Conservation (phyloP, 2,888 invertebrate genomes). For the Tholera decimalis region DNA sequence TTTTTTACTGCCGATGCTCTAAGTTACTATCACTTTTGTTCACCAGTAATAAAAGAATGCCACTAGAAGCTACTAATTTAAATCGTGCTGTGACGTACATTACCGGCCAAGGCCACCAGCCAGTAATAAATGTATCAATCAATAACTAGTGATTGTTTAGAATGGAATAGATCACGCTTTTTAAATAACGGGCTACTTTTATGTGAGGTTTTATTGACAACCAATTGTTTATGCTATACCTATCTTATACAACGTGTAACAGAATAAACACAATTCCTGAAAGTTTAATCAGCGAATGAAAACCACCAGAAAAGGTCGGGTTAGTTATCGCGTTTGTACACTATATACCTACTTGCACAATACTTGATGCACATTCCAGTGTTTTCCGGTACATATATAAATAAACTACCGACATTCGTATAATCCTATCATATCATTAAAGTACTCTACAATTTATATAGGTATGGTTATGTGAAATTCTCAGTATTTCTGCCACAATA, state of each 20-base stretch:
- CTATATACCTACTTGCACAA: background rate
- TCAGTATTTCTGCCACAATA: constrained; percentile 35
- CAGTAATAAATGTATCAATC: constrained; percentile 45
- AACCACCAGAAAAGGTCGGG: no score
- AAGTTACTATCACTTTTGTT: background rate
- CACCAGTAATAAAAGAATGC: constrained; percentile 3
- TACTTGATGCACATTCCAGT: background rate
- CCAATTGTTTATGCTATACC: background rate
- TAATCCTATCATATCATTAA: constrained; percentile 6
- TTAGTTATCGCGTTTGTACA: no score
- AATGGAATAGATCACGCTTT: constrained; percentile 30
- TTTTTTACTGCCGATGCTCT: no score
- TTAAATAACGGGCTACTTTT: background rate
- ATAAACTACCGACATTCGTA: background rate
- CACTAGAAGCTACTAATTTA: constrained; percentile 23
- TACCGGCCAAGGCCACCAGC: constrained; percentile 30
- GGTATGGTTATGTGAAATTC: constrained; percentile 19
- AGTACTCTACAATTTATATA: background rate
- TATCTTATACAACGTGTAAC: no score
- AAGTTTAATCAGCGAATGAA: no score
- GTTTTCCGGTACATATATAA: background rate
- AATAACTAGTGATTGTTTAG: constrained; percentile 42
- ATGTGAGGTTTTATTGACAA: background rate
- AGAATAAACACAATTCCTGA: no score
- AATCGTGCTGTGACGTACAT: constrained; percentile 24